Conservation (phyloP, 1,140 invertebrate genomes). For the Linepithema humile region DNA sequence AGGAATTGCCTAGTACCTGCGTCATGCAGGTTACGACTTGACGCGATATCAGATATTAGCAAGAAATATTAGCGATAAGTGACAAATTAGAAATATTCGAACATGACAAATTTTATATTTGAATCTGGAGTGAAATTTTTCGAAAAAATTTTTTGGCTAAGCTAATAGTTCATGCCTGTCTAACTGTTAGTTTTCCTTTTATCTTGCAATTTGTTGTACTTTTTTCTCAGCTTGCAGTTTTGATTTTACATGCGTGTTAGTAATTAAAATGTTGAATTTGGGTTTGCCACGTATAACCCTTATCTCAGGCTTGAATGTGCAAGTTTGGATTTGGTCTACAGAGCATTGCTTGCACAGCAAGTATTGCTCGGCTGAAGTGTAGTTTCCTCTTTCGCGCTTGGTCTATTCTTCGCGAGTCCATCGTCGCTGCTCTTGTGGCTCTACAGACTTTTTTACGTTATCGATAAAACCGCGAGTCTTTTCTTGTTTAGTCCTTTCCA, state of each 20-base stretch:
- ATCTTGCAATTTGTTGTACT: background rate
- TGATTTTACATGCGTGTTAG: background rate
- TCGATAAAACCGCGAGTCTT: background rate
- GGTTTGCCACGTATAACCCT: background rate
- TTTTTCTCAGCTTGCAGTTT: background rate
- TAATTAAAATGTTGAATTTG: background rate
- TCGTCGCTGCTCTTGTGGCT: background rate
- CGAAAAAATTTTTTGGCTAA: background rate
- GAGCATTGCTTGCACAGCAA: background rate
- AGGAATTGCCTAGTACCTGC: slow-evolving; percentile 28
- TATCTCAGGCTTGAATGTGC: background rate
- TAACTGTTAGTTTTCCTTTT: background rate
- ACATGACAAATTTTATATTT: background rate
- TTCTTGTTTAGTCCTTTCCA: background rate
- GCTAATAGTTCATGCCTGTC: background rate
- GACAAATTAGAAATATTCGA: background rate
- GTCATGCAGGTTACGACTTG: slow-evolving; percentile 42
- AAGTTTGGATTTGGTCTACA: background rate
- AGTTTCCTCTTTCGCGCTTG: background rate
- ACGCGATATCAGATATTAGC: slow-evolving; percentile 32
- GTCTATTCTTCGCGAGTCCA: background rate
- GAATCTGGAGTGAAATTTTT: background rate
- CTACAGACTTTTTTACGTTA: slow-evolving; percentile 5
- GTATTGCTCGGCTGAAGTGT: background rate
- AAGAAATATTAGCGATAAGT: background rate